These are phyloP conservation scores for Papilio glaucus DNA, from an alignment of 1,140 invertebrate species.

Conservation along the genomic window DNA sequence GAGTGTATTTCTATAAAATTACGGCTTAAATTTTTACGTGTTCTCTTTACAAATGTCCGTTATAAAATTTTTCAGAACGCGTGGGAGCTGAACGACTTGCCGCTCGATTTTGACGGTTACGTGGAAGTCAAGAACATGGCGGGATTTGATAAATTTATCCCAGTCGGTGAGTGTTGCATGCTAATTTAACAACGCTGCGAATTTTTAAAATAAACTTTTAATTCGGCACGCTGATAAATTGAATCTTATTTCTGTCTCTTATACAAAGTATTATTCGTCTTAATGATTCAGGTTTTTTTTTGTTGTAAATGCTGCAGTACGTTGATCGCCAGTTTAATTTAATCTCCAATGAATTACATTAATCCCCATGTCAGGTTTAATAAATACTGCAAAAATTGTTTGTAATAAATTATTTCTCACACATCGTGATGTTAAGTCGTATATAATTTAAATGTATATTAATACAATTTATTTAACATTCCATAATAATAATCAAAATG, in stretches of 20 bases:
- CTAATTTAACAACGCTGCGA: neutral
- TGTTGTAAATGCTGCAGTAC: neutral
- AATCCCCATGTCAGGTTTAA: neutral
- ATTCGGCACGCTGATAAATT: neutral
- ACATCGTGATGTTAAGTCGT: neutral
- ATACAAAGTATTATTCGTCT: neutral
- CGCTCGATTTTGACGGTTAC: conserved; percentile 72
- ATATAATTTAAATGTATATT: no score
- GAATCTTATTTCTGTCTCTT: conserved; percentile 17
- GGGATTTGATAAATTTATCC: conserved; percentile 85
- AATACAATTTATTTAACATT: no score
- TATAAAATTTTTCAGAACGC: conserved; percentile 82
- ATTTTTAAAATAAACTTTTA: conserved; percentile 26
- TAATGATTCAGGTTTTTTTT: conserved; percentile 1
- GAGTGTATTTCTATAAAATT: conserved; percentile 64
- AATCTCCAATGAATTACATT: neutral
- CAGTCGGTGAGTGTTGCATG: conserved; percentile 76
- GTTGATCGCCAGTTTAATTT: neutral
- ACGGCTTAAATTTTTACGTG: neutral
- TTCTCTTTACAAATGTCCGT: conserved; percentile 6
- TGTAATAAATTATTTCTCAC: neutral
- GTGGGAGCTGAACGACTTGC: conserved; percentile 84
- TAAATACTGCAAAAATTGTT: neutral
- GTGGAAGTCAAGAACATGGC: conserved; percentile 83
- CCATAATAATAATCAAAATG: no score